Percentiles rank a stretch among this genome's conserved stretches.
Conservation (phyloP, 2,113 vertebrate species). For the Morone saxatilis region DNA sequence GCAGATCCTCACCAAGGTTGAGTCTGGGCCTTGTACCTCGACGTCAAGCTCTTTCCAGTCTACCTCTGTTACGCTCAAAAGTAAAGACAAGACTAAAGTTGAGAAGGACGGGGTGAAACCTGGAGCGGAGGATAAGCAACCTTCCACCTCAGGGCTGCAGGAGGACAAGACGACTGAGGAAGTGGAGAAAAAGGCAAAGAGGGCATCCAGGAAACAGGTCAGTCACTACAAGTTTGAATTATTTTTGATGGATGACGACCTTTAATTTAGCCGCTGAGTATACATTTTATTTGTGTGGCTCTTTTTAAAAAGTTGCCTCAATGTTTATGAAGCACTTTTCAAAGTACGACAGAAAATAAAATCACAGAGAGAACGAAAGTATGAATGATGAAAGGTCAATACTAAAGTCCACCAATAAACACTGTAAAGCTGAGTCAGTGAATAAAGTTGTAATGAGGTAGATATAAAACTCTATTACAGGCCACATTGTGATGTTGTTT, state of each 20-base stretch:
- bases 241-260: neutral
- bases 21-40: slow-evolving; percentile 32
- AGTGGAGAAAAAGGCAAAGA: slow-evolving; percentile 58
- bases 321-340: neutral
- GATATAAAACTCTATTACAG: neutral
- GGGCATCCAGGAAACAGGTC: slow-evolving; percentile 81
- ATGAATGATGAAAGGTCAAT: no score
- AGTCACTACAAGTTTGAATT: neutral
- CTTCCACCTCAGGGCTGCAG: slow-evolving; percentile 62
- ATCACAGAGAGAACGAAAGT: no score
- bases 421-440: no score
- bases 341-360: no score
- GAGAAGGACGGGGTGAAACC: neutral
- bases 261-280: neutral
- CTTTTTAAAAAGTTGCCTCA: neutral
- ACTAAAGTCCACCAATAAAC: no score
- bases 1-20: slow-evolving; percentile 25
- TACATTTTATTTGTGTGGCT: neutral
- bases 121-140: slow-evolving; percentile 42
- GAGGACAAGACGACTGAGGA: slow-evolving; percentile 38
- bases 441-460: no score
- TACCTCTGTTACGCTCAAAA: neutral
- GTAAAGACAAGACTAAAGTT: slow-evolving; percentile 6
- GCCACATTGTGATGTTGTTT: neutral
- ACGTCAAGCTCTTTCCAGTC: neutral